phyloP scores from a whole-genome alignment of 1,140 invertebrate genomes.

The Diuraphis noxia region DNA sequence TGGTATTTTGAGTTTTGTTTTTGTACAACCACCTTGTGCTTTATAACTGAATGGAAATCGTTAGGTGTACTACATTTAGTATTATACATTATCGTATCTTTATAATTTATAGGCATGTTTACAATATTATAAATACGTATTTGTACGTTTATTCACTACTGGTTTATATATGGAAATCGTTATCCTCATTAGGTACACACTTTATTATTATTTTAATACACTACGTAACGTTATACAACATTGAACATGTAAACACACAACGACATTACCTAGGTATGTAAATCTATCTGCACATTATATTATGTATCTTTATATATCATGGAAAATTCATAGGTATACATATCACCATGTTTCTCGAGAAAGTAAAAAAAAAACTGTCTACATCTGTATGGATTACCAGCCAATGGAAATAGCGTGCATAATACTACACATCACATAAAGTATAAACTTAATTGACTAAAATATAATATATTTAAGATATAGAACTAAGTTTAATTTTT shows the following conservation, averaged over 20 bases:
- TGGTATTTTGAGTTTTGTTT: neutral
- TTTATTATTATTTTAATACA: neutral
- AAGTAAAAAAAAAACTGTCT: neutral
- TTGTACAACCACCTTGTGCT: neutral
- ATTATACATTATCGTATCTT: no score
- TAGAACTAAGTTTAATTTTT: no score
- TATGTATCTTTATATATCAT: no score
- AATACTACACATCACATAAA: neutral
- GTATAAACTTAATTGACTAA: neutral
- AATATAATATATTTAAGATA: neutral
- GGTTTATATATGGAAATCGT: neutral
- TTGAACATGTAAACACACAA: no score
- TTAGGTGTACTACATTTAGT: neutral
- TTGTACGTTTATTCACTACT: neutral
- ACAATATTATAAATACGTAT: neutral
- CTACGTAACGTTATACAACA: neutral
- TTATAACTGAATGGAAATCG: neutral
- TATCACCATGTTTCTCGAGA: neutral
- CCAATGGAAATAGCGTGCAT: neutral
- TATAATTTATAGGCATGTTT: neutral
- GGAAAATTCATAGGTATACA: neutral
- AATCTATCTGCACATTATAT: no score
- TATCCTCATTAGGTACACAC: neutral
- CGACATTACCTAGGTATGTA: no score
- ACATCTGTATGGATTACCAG: neutral